Conservation (phyloP, 2,113 vertebrate genomes). For the Chaenogobius annularis region DNA sequence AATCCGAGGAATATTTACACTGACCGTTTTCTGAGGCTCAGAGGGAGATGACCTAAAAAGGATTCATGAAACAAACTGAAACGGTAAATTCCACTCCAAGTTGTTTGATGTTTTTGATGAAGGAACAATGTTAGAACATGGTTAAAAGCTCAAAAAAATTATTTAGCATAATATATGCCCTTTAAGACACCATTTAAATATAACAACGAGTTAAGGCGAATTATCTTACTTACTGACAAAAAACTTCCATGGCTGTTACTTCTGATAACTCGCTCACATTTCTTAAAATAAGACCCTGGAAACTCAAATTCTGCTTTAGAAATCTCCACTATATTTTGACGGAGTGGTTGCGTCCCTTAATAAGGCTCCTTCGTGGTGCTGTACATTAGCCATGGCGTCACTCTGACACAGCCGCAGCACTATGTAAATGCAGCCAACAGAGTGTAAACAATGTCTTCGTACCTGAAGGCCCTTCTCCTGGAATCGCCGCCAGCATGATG, state of each 20-base stretch:
- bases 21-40: no score
- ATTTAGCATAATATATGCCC: no score
- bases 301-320: background rate
- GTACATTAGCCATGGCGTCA: conserved; percentile 42
- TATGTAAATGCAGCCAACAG: conserved; percentile 86
- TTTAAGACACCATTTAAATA: no score
- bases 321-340: background rate
- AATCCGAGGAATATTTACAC: no score
- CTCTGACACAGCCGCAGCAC: conserved; percentile 65
- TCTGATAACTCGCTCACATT: background rate
- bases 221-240: background rate
- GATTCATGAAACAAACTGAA: no score
- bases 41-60: no score
- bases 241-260: background rate
- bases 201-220: no score
- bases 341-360: conserved; percentile 38
- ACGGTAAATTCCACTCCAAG: no score
- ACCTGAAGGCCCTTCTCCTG: conserved; percentile 83
- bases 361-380: conserved; percentile 51
- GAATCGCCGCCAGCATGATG: conserved; percentile 74
- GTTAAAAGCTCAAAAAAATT: no score
- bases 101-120: no score
- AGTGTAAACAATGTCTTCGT: conserved; percentile 90
- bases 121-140: no score
- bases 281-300: background rate